Evolutionary conservation across 1,140 invertebrate species (phyloP).

Genomic region (Eupristina koningsbergeri): DNA sequence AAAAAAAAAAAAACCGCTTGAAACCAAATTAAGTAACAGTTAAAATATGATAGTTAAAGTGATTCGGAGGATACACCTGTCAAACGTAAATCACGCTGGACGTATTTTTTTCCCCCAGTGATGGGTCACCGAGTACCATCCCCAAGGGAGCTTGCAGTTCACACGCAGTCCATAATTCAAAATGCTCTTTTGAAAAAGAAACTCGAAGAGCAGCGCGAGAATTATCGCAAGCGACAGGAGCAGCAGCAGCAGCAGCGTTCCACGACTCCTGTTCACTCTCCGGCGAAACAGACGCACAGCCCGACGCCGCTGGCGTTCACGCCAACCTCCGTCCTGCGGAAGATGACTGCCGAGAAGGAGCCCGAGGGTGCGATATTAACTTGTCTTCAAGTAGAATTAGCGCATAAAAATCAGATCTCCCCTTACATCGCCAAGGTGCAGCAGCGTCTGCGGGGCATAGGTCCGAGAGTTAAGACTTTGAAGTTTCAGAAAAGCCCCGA

Average conservation of each 20-base stretch:
- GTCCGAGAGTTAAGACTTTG: neutral
- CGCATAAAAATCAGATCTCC: neutral
- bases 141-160: slow-evolving; percentile 85
- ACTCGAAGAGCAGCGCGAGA: slow-evolving; percentile 88
- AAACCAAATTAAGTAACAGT: neutral
- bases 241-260: slow-evolving; percentile 67
- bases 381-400: slow-evolving; percentile 34
- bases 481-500: neutral
- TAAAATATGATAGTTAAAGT: neutral
- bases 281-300: slow-evolving; percentile 69
- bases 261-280: slow-evolving; percentile 66
- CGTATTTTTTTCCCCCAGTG: slow-evolving; percentile 65
- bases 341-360: slow-evolving; percentile 93
- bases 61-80: neutral
- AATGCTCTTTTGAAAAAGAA: slow-evolving; percentile 88
- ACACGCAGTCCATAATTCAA: slow-evolving; percentile 88
- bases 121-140: slow-evolving; percentile 84
- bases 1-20: too few relatives aligned
- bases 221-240: slow-evolving; percentile 80
- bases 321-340: slow-evolving; percentile 90
- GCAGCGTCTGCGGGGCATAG: neutral
- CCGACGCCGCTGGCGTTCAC: slow-evolving; percentile 87
- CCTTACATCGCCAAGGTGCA: slow-evolving; percentile 35
- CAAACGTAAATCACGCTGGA: slow-evolving; percentile 50
- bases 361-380: slow-evolving; percentile 72